phyloP scores from a whole-genome alignment of 2,113 vertebrate genomes.

The Aleadryas rufinucha region DNA sequence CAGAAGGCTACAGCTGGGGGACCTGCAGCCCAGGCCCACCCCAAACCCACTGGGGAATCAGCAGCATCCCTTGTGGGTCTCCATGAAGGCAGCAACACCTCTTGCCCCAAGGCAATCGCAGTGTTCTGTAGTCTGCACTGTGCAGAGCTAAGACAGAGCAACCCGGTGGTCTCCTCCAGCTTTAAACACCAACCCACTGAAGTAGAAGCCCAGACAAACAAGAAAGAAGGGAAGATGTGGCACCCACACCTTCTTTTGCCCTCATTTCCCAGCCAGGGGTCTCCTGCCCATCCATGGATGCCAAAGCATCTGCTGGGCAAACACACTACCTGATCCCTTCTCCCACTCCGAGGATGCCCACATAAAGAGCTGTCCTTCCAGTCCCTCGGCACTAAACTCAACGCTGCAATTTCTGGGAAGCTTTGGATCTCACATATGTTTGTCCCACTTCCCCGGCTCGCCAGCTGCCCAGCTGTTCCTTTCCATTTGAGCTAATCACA shows the following conservation, averaged over 20 bases:
- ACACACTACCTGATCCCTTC: not conserved
- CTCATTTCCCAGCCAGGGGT: not conserved
- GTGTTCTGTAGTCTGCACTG: not conserved
- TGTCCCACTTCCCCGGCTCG: constrained; percentile 19
- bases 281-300: not conserved
- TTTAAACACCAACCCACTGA: not conserved
- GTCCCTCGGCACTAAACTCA: not conserved
- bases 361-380: not conserved
- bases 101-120: not conserved
- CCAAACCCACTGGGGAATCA: not conserved
- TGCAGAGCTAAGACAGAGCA: not conserved
- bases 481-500: constrained; percentile 49
- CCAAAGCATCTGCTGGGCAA: not conserved
- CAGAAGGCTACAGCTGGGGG: not conserved
- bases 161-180: not conserved
- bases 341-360: not conserved
- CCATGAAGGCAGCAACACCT: not conserved
- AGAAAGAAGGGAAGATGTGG: not conserved
- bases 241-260: not conserved
- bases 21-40: not conserved
- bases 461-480: constrained; percentile 55
- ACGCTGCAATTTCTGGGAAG: constrained; percentile 29
- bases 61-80: not conserved
- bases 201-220: not conserved
- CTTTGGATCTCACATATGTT: constrained; percentile 33